Conservation (phyloP, 2,888 invertebrate species). For the Parnassius mnemosyne region DNA sequence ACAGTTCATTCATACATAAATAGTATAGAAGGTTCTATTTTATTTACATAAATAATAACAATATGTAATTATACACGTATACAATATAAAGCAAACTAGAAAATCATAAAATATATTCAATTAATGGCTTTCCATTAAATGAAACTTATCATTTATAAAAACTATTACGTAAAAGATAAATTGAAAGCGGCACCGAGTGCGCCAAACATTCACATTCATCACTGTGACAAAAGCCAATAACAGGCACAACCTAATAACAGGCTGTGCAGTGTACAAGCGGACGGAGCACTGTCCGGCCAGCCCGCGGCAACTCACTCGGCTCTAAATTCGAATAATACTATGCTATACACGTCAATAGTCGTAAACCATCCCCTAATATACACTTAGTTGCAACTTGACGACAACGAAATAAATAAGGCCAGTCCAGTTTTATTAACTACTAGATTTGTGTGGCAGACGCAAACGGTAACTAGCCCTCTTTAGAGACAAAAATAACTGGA, state of each 20-base stretch:
- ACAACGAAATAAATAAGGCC: slow-evolving; percentile 15
- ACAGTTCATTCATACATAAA: too few relatives aligned
- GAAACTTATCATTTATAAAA: too few relatives aligned
- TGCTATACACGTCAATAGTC: slow-evolving; percentile 5
- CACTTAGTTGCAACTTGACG: slow-evolving; percentile 10
- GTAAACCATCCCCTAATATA: slow-evolving; percentile 14
- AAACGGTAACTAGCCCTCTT: too few relatives aligned
- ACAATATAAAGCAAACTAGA: too few relatives aligned
- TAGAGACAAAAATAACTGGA: background rate
- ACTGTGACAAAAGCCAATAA: slow-evolving; percentile 22
- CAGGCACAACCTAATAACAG: slow-evolving; percentile 16
- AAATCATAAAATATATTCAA: too few relatives aligned
- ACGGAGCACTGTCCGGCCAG: slow-evolving; percentile 6
- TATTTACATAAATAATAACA: too few relatives aligned
- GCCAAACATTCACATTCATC: slow-evolving; percentile 1
- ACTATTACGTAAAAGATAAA: background rate
- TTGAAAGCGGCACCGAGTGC: slow-evolving; percentile 8
- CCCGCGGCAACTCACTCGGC: slow-evolving; percentile 12
- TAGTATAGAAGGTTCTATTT: too few relatives aligned
- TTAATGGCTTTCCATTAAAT: too few relatives aligned
- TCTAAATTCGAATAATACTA: slow-evolving; percentile 21
- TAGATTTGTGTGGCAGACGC: background rate
- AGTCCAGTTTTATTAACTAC: slow-evolving; percentile 2
- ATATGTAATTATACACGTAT: too few relatives aligned
- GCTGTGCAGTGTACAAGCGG: background rate